phyloP scores from a whole-genome alignment of 2,888 invertebrate genomes.

The Kryphioiulus occultus region DNA sequence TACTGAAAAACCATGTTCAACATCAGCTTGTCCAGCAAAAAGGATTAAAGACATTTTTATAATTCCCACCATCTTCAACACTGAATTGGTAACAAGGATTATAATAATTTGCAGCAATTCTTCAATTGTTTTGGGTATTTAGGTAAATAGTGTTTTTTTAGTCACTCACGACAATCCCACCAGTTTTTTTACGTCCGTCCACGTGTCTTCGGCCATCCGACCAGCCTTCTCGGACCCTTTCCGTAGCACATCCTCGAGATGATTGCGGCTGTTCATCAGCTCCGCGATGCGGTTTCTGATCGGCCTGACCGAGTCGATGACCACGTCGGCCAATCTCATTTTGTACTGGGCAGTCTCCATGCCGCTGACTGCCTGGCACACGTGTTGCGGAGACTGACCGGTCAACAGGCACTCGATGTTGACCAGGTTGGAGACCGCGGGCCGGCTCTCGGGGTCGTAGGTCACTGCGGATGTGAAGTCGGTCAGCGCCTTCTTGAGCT shows the following conservation, averaged over 20 bases:
- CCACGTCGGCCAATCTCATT: conserved; percentile 73
- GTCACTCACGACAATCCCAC: conserved; percentile 65
- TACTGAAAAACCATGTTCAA: too few species aligned
- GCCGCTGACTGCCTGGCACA: conserved; percentile 71
- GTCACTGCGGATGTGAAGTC: conserved; percentile 85
- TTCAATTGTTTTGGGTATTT: too few species aligned
- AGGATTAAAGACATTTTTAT: too few species aligned
- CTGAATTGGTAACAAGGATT: too few species aligned
- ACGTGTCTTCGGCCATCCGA: conserved; percentile 70
- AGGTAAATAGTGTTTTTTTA: too few species aligned
- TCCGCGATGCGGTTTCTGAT: conserved; percentile 71
- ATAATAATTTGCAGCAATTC: too few species aligned
- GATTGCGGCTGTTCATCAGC: conserved; percentile 69
- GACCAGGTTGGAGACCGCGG: conserved; percentile 90
- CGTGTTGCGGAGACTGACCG: conserved; percentile 72
- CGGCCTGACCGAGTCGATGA: conserved; percentile 74
- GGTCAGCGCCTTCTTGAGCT: conserved; percentile 87
- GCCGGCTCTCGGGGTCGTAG: conserved; percentile 78
- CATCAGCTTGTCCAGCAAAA: too few species aligned
- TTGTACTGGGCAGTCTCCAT: conserved; percentile 84
- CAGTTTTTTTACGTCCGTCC: conserved; percentile 70
- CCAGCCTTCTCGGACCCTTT: conserved; percentile 73
- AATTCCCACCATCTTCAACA: too few species aligned
- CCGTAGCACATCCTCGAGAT: conserved; percentile 71
- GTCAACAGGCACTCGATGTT: conserved; percentile 79